Conservation (phyloP, 2,113 vertebrate genomes). For the Phocoena phocoena region DNA sequence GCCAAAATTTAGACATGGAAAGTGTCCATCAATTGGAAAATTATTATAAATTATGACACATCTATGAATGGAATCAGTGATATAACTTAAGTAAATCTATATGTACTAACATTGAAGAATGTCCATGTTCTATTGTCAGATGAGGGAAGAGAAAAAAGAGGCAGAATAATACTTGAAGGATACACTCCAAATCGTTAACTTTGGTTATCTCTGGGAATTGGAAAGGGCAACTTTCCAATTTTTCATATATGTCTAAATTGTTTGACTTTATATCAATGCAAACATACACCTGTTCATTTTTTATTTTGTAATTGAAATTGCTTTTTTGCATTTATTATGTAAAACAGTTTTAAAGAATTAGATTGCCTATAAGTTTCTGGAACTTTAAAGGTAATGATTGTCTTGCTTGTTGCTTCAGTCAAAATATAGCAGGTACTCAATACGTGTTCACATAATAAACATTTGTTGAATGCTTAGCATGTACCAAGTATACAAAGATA, state of each 20-base stretch:
- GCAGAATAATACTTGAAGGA: background rate
- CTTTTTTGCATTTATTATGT: slow-evolving; percentile 21
- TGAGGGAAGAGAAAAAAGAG: background rate
- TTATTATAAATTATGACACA: background rate
- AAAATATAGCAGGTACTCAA: background rate
- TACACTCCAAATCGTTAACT: background rate
- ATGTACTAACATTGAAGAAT: background rate
- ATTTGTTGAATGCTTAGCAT: background rate
- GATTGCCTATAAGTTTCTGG: background rate
- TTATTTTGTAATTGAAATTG: slow-evolving; percentile 31
- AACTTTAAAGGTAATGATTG: slow-evolving; percentile 20
- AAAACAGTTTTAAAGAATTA: slow-evolving; percentile 11
- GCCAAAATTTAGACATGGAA: slow-evolving; percentile 22
- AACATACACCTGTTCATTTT: background rate
- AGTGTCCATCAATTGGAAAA: background rate
- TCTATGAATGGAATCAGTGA: background rate
- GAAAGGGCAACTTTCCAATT: background rate
- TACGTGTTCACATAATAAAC: slow-evolving; percentile 1
- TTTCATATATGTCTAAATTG: slow-evolving; percentile 27
- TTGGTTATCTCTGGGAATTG: background rate
- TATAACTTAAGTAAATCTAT: background rate
- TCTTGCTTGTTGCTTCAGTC: background rate
- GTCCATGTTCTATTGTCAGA: background rate
- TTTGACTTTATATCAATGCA: background rate
- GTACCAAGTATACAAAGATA: background rate